Percentiles rank a stretch among this genome's conserved stretches.
Conservation (phyloP, 2,888 invertebrate genomes). For the Agrilus mali region DNA sequence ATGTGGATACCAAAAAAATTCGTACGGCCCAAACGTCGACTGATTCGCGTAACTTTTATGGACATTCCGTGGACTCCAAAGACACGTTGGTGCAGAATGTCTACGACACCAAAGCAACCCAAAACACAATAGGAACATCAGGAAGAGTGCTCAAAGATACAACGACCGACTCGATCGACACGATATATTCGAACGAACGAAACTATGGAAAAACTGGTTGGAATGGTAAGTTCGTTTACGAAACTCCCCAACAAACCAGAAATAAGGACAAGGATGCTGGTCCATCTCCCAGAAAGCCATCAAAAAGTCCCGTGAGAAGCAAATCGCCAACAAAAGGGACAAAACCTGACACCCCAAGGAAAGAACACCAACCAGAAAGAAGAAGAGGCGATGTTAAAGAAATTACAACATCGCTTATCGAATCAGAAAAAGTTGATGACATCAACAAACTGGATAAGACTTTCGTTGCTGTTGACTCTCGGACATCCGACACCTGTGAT, state of each 20-base stretch:
- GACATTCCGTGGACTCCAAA: constrained; percentile 24
- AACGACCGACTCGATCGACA: constrained; percentile 33
- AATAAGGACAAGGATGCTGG: constrained; percentile 5
- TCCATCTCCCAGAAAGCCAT: constrained; percentile 9
- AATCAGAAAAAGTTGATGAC: too few relatives aligned
- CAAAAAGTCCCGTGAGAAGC: constrained; percentile 4
- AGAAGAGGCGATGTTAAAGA: background rate
- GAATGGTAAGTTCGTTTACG: constrained; percentile 31
- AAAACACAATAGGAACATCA: constrained; percentile 30
- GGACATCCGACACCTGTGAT: too few relatives aligned
- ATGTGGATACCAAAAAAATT: constrained; percentile 21
- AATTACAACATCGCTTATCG: too few relatives aligned
- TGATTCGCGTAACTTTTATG: constrained; percentile 27
- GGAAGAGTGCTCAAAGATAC: constrained; percentile 39
- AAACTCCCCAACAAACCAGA: constrained; percentile 17
- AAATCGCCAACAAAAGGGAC: constrained; percentile 8
- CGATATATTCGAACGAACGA: constrained; percentile 29
- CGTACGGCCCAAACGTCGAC: constrained; percentile 20
- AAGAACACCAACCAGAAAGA: constrained; percentile 7
- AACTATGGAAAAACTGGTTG: constrained; percentile 33
- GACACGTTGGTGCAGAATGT: constrained; percentile 25
- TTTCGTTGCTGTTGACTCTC: too few relatives aligned
- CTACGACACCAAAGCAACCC: constrained; percentile 28
- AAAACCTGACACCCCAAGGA: background rate
- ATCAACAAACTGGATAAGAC: too few relatives aligned